phyloP scores from a whole-genome alignment of 2,888 invertebrate species.

The Diarsia brunnea region DNA sequence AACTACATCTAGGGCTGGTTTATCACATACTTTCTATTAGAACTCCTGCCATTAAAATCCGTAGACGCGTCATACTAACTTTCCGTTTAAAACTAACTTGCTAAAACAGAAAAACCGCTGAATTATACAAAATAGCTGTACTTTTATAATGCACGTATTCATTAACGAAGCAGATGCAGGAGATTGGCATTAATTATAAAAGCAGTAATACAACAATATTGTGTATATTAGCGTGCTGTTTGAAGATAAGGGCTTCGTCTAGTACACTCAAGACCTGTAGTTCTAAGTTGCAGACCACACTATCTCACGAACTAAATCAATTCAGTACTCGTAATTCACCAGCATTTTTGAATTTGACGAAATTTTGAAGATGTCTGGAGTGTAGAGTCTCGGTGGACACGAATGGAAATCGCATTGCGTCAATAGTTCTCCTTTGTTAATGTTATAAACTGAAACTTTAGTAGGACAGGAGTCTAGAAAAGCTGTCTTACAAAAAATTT shows the following conservation, averaged over 20 bases:
- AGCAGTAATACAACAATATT: conserved; percentile 56
- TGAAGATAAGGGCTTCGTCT: conserved; percentile 57
- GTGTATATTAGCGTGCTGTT: conserved; percentile 60
- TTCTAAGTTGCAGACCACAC: conserved; percentile 52
- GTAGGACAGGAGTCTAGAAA: no score
- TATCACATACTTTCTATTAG: background rate
- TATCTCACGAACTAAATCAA: conserved; percentile 68
- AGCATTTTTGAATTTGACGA: conserved; percentile 35
- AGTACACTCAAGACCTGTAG: conserved; percentile 23
- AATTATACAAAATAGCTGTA: conserved; percentile 41
- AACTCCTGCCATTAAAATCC: background rate
- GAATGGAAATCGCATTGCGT: background rate
- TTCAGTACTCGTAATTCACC: conserved; percentile 32
- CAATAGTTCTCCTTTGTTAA: background rate
- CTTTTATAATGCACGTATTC: conserved; percentile 56
- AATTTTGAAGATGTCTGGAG: conserved; percentile 19
- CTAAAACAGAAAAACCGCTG: conserved; percentile 31
- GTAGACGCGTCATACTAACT: conserved; percentile 1
- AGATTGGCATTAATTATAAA: conserved; percentile 61
- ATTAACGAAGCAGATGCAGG: conserved; percentile 56
- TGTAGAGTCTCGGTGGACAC: background rate
- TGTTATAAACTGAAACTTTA: no score
- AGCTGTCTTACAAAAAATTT: no score
- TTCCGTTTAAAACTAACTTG: conserved; percentile 15
- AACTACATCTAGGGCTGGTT: no score